These are phyloP conservation scores for Magallana angulata DNA, from an alignment of 1,140 invertebrate genomes.

Conservation along the genomic window DNA sequence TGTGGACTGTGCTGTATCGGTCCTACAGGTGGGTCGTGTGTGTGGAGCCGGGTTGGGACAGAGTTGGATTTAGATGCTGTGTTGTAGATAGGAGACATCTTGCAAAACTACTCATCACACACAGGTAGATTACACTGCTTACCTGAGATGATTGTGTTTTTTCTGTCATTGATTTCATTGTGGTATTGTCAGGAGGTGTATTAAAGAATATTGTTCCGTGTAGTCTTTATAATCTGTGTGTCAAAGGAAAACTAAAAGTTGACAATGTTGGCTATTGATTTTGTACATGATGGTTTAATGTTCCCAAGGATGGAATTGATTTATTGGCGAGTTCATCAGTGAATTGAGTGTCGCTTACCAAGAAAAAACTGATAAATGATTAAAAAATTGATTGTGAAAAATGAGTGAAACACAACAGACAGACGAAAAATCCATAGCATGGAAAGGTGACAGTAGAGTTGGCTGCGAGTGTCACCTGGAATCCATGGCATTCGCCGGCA, in stretches of 20 bases:
- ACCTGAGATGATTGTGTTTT: not conserved
- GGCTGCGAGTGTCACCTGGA: slow-evolving; percentile 12
- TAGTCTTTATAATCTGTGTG: not conserved
- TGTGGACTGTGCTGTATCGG: no score
- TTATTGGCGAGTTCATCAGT: not conserved
- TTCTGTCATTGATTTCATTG: slow-evolving; percentile 20
- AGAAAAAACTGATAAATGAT: slow-evolving; percentile 27
- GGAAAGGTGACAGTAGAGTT: not conserved
- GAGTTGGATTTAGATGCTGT: no score
- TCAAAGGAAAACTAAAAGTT: slow-evolving; percentile 6
- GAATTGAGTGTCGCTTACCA: slow-evolving; percentile 13
- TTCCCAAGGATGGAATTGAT: not conserved
- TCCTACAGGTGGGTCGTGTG: no score
- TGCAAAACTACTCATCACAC: no score
- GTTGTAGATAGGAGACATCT: no score
- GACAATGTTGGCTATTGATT: not conserved
- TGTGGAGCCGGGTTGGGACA: no score
- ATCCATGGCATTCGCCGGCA: not conserved
- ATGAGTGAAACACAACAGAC: slow-evolving; percentile 30
- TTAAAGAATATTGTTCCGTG: not conserved
- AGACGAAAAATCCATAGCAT: slow-evolving; percentile 27
- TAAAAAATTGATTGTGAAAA: slow-evolving; percentile 33
- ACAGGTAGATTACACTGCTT: not conserved
- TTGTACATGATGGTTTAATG: not conserved
- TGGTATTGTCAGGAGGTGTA: not conserved